phyloP scores from a whole-genome alignment of 2,113 vertebrate genomes.

The Pelvicachromis taeniatus region DNA sequence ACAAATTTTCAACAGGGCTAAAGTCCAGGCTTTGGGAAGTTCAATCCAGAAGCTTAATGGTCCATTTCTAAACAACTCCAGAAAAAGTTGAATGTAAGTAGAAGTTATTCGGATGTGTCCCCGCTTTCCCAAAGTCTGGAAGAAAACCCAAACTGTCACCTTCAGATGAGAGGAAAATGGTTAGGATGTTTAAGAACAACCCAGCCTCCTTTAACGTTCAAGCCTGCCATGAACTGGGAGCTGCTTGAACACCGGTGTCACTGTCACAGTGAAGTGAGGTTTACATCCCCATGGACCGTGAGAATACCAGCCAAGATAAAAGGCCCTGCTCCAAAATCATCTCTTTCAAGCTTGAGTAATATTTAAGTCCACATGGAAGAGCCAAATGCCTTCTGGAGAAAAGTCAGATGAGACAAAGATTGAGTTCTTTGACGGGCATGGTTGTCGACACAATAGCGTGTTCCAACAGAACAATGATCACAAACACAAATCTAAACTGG shows the following conservation, averaged over 20 bases:
- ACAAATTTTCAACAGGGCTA: background rate
- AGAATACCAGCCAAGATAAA: background rate
- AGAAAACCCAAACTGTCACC: background rate
- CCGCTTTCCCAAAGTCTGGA: background rate
- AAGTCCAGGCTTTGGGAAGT: background rate
- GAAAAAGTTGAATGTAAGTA: background rate
- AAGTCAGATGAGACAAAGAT: background rate
- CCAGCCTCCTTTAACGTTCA: background rate
- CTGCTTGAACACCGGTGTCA: background rate
- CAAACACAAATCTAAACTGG: background rate
- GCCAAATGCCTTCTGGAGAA: background rate
- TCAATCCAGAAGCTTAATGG: background rate
- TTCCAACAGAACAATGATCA: background rate
- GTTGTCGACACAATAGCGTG: background rate
- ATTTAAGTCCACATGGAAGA: background rate
- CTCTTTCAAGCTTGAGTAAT: background rate
- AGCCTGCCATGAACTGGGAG: background rate
- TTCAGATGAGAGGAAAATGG: background rate
- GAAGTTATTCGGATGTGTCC: background rate
- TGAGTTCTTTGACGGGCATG: background rate
- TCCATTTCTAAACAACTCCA: background rate
- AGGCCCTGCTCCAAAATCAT: background rate
- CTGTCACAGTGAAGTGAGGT: background rate
- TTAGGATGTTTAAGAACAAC: background rate
- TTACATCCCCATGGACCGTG: background rate